Percentiles rank a stretch among this genome's conserved stretches.
Evolutionary conservation across 2,888 invertebrate species (phyloP).

Genomic region (Apotomis capreana): DNA sequence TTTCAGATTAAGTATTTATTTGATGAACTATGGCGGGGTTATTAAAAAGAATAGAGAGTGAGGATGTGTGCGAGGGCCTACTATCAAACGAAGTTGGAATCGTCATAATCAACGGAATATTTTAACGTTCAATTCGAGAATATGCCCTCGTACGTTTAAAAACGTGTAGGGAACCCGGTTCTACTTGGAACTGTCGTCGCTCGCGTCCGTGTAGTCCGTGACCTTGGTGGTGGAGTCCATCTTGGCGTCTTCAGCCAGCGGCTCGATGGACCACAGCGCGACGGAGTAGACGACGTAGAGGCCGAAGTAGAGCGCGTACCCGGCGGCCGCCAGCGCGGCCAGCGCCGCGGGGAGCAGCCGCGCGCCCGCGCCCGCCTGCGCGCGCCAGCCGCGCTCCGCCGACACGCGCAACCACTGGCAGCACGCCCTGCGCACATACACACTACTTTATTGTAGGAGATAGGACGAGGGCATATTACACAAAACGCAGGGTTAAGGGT

Average conservation of each 20-base stretch:
- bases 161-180: background rate
- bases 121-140: no score
- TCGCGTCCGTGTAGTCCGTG: constrained; percentile 56
- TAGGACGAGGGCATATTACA: no score
- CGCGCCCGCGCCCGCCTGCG: constrained; percentile 52
- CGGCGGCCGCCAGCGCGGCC: constrained; percentile 55
- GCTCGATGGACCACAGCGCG: constrained; percentile 68
- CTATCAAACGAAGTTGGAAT: no score
- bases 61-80: no score
- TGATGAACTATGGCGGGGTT: no score
- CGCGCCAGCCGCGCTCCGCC: constrained; percentile 64
- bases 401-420: constrained; percentile 66
- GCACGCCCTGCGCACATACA: constrained; percentile 53
- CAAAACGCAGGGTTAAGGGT: no score
- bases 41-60: no score
- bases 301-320: no score
- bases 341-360: constrained; percentile 53
- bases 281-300: constrained; percentile 62
- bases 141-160: background rate
- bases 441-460: no score
- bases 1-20: background rate
- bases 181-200: constrained; percentile 49
- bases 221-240: constrained; percentile 47
- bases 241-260: constrained; percentile 57
- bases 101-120: no score